Evolutionary conservation across 2,113 vertebrate species (phyloP).

Genomic region (Catharus fuscescens): DNA sequence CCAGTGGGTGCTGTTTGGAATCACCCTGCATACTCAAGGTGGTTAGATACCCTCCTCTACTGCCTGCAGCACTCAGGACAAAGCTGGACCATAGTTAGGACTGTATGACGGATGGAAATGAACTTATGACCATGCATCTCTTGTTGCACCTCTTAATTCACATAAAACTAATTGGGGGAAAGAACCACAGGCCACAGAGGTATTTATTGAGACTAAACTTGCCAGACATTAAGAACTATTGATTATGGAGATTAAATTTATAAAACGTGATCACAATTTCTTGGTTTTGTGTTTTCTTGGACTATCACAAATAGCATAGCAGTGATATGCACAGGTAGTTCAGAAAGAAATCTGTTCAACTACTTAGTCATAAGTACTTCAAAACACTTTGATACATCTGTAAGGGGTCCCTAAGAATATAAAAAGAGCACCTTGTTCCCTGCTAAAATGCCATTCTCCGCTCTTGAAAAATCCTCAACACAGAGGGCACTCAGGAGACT

Average conservation of each 20-base stretch:
- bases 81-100: neutral
- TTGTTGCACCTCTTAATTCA: neutral
- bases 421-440: neutral
- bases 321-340: neutral
- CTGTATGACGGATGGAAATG: neutral
- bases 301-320: neutral
- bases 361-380: neutral
- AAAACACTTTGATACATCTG: neutral
- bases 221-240: neutral
- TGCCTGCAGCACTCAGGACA: neutral
- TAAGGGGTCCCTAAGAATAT: neutral
- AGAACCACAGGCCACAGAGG: accelerated
- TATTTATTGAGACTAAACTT: neutral
- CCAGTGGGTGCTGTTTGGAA: neutral
- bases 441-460: neutral
- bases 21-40: neutral
- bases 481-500: neutral
- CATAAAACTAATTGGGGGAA: neutral
- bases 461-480: neutral
- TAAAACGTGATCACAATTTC: neutral
- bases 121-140: neutral
- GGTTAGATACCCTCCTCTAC: too few species aligned
- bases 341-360: neutral
- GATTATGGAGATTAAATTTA: neutral
- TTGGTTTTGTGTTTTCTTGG: neutral